A percentile compares a stretch with the other conserved stretches of the same genome.
phyloP scores from a whole-genome alignment of 2,888 invertebrate genomes.

The Andricus quercusramuli region DNA sequence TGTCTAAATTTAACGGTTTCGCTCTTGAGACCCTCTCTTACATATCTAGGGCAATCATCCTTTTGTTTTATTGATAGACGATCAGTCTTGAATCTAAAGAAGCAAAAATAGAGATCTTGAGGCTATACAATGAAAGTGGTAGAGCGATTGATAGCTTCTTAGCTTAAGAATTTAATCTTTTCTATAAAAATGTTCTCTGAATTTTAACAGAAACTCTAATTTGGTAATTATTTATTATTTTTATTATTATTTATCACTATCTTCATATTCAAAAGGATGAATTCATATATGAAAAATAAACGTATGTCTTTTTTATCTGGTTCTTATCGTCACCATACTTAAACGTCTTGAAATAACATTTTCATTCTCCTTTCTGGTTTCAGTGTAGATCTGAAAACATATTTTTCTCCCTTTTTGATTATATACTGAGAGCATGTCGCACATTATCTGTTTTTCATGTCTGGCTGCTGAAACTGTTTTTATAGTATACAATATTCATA shows the following conservation, averaged over 20 bases:
- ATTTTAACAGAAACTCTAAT: not conserved
- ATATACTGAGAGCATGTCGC: conserved; percentile 5
- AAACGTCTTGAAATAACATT: not conserved
- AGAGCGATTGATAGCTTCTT: not conserved
- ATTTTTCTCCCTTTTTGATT: not conserved
- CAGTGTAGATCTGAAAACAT: not conserved
- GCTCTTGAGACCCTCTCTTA: not conserved
- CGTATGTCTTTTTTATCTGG: not conserved
- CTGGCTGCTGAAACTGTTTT: not conserved
- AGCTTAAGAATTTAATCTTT: conserved; percentile 9
- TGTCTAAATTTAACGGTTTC: not conserved
- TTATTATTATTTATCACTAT: not conserved
- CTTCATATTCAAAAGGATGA: not conserved
- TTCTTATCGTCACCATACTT: not conserved
- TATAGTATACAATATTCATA: not conserved
- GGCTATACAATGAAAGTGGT: not conserved
- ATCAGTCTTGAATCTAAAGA: not conserved
- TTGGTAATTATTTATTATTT: not conserved
- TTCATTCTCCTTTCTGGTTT: not conserved
- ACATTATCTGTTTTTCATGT: not conserved
- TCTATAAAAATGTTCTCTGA: not conserved
- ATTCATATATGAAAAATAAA: not conserved
- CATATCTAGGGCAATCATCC: not conserved
- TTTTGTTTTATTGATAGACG: conserved; percentile 3
- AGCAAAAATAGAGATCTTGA: not conserved